Conservation (phyloP, 1,140 invertebrate species). For the Megalopta genalis region DNA sequence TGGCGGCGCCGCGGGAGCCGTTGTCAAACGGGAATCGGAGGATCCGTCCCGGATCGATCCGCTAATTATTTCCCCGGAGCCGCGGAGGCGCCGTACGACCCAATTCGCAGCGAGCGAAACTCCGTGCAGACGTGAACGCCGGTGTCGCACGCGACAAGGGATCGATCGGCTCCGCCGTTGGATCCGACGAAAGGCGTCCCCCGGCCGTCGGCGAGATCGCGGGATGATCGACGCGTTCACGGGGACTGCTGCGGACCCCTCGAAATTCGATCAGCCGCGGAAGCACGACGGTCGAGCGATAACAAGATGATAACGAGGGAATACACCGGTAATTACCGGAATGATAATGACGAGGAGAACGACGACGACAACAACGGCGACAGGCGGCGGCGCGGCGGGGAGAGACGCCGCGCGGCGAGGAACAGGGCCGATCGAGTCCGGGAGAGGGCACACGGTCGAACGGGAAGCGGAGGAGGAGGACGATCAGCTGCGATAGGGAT, state of each 20-base stretch:
- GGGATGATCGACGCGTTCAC: background rate
- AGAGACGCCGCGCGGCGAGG: background rate
- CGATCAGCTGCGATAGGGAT: slow-evolving; percentile 75
- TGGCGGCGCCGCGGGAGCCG: no score
- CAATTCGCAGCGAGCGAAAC: background rate
- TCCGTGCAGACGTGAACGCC: background rate
- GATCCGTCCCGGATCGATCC: background rate
- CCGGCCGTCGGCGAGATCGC: background rate
- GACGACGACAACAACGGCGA: slow-evolving; percentile 43
- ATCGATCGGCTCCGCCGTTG: background rate
- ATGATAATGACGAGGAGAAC: slow-evolving; percentile 76
- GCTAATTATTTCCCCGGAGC: background rate
- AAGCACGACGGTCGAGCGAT: slow-evolving; percentile 67
- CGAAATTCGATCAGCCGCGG: slow-evolving; percentile 57
- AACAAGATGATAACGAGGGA: slow-evolving; percentile 76
- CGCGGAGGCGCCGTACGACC: background rate
- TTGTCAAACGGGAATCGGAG: no score
- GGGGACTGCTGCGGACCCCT: slow-evolving; percentile 13
- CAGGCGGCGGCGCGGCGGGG: slow-evolving; percentile 3
- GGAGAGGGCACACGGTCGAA: background rate
- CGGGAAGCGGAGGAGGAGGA: slow-evolving; percentile 48
- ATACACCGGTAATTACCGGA: slow-evolving; percentile 76
- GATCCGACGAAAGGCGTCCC: background rate
- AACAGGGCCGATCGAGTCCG: background rate
- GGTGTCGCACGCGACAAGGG: background rate